phyloP scores from a whole-genome alignment of 2,113 vertebrate genomes.

The Archilochus colubris region DNA sequence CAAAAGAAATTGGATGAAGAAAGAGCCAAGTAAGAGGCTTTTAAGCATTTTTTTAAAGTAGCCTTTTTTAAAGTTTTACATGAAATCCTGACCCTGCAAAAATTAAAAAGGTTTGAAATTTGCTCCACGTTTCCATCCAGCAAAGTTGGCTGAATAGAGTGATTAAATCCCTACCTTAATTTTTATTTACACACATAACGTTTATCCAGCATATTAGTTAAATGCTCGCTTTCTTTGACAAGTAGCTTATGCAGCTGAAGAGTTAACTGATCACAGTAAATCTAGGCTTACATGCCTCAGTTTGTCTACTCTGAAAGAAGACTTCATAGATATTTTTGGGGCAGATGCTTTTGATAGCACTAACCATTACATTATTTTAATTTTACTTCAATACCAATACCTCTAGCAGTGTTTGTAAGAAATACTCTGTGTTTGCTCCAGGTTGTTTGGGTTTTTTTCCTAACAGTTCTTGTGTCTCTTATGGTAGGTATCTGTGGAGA shows the following conservation, averaged over 20 bases:
- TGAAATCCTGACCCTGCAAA: not conserved
- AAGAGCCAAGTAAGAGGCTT: slow-evolving; percentile 74
- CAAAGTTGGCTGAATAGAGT: not conserved
- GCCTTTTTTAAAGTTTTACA: rapidly evolving
- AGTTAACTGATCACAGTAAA: not conserved
- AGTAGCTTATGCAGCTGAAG: not conserved
- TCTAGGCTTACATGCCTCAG: not conserved
- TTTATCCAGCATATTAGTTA: slow-evolving; percentile 21
- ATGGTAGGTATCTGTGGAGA: slow-evolving; percentile 76
- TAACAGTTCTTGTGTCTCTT: not conserved
- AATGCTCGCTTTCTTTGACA: slow-evolving; percentile 4
- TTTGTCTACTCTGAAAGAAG: not conserved
- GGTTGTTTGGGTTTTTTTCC: not conserved
- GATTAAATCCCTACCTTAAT: not conserved
- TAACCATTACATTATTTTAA: not conserved
- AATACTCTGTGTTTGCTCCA: not conserved
- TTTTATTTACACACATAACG: not conserved
- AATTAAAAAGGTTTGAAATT: not conserved
- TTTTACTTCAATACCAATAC: not conserved
- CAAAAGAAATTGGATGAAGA: slow-evolving; percentile 74
- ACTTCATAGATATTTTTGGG: not conserved
- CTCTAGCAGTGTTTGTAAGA: not conserved
- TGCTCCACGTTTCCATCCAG: not conserved
- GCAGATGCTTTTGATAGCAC: not conserved
- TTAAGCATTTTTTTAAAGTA: not conserved